phyloP scores from a whole-genome alignment of 2,888 invertebrate species.

The Drosophila anomelani region DNA sequence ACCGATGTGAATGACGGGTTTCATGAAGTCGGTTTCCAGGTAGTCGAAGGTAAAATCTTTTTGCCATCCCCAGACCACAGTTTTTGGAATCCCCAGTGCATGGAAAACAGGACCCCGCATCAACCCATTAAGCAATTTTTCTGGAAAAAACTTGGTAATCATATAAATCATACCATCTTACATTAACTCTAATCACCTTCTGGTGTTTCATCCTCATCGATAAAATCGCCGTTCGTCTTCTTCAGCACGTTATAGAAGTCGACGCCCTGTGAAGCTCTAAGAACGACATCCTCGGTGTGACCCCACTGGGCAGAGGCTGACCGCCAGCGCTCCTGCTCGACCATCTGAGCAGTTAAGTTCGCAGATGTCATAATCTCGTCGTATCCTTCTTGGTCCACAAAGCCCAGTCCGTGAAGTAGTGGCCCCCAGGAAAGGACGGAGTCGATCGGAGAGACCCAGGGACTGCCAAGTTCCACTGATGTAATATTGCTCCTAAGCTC shows the following conservation, averaged over 20 bases:
- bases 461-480: conserved; percentile 93
- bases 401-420: conserved; percentile 89
- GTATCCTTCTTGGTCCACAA: conserved; percentile 89
- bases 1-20: conserved; percentile 90
- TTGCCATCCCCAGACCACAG: conserved; percentile 86
- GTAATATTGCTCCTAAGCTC: conserved; percentile 89
- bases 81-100: conserved; percentile 87
- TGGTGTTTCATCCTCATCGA: neutral
- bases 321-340: conserved; percentile 86
- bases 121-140: conserved; percentile 84
- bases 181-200: conserved; percentile 37
- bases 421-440: conserved; percentile 93
- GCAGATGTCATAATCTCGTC: conserved; percentile 87
- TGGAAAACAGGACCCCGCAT: conserved; percentile 91
- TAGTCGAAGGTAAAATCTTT: neutral
- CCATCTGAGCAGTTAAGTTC: conserved; percentile 86
- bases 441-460: conserved; percentile 95
- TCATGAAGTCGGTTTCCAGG: conserved; percentile 89
- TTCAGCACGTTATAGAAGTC: conserved; percentile 92
- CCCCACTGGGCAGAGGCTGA: conserved; percentile 88
- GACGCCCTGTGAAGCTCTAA: conserved; percentile 87
- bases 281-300: conserved; percentile 87
- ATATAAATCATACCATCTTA: neutral
- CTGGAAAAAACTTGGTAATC: conserved; percentile 22
- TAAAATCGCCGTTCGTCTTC: conserved; percentile 65